phyloP scores from a whole-genome alignment of 2,888 invertebrate genomes.

The Gerris lacustris region DNA sequence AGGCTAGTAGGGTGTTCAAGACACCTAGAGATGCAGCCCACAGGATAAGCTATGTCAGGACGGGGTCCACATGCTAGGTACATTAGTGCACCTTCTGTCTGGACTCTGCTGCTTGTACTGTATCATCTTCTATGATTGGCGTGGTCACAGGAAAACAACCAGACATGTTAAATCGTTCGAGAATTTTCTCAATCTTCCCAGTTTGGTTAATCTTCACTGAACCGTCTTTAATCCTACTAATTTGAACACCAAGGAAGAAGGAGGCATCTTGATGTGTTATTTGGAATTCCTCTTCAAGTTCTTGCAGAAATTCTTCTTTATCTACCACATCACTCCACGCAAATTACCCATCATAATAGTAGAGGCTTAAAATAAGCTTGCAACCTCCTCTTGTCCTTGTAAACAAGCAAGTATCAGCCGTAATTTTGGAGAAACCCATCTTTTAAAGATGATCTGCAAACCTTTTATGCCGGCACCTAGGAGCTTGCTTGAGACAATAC shows the following conservation, averaged over 20 bases:
- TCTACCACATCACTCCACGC: conserved; percentile 9
- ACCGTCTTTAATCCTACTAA: conserved; percentile 11
- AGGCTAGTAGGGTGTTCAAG: conserved; percentile 30
- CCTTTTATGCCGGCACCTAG: conserved; percentile 13
- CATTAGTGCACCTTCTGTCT: conserved; percentile 31
- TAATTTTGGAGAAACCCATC: neutral
- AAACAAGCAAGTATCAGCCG: conserved; percentile 7
- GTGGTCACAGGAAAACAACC: conserved; percentile 19
- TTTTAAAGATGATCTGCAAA: neutral
- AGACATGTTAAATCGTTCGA: conserved; percentile 19
- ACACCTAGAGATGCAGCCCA: conserved; percentile 27
- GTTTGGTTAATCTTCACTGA: conserved; percentile 13
- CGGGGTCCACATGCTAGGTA: no score
- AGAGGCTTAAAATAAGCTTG: conserved; percentile 11
- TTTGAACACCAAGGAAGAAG: conserved; percentile 13
- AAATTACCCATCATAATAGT: conserved; percentile 10
- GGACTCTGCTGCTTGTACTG: conserved; percentile 7
- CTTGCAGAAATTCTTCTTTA: conserved; percentile 9
- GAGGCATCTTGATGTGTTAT: neutral
- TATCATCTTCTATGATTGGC: conserved; percentile 13
- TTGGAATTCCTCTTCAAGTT: neutral
- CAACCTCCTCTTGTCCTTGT: neutral
- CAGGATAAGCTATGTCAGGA: conserved; percentile 31
- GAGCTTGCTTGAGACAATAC: conserved; percentile 27
- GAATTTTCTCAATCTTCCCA: conserved; percentile 19